These are phyloP conservation scores for Lomographa bimaculata DNA, from an alignment of 2,888 invertebrate genomes.

Conservation along the genomic window DNA sequence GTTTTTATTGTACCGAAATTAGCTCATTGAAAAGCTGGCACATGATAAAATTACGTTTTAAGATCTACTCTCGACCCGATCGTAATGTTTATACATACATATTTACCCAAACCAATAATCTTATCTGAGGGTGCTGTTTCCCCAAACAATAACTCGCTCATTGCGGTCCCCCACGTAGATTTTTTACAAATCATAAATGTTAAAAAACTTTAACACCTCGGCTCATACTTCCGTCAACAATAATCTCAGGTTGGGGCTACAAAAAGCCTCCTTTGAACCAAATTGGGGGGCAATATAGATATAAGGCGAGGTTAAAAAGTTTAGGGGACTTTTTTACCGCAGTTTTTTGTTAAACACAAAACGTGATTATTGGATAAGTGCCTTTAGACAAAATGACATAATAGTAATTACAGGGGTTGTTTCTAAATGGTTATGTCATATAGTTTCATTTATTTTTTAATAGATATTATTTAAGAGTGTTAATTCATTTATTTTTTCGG, in stretches of 20 bases:
- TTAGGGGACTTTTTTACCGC: slow-evolving; percentile 49
- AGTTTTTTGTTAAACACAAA: slow-evolving; percentile 32
- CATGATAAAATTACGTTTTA: too few species aligned
- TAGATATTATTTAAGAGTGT: slow-evolving; percentile 3
- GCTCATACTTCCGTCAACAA: slow-evolving; percentile 50
- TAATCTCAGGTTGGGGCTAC: slow-evolving; percentile 31
- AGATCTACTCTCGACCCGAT: too few species aligned
- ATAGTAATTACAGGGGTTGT: too few species aligned
- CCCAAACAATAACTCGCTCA: too few species aligned
- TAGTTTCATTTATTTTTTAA: too few species aligned
- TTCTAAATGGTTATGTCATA: too few species aligned
- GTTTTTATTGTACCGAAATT: too few species aligned
- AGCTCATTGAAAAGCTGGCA: too few species aligned
- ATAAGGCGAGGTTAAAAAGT: slow-evolving; percentile 40
- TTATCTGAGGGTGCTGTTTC: too few species aligned
- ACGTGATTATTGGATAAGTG: slow-evolving; percentile 38
- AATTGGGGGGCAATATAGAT: slow-evolving; percentile 48
- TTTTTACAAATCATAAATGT: slow-evolving; percentile 38
- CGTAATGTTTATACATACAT: too few species aligned
- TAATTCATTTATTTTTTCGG: too few species aligned
- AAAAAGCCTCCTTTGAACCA: slow-evolving; percentile 50
- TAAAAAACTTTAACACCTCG: slow-evolving; percentile 43
- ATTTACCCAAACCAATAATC: too few species aligned
- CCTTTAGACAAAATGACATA: slow-evolving; percentile 13
- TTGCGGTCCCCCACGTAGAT: slow-evolving; percentile 44